Percentiles rank a stretch among this genome's conserved stretches.
These are phyloP conservation scores for Drosophila baimaii DNA, from an alignment of 1,140 invertebrate genomes.

Conservation along the genomic window DNA sequence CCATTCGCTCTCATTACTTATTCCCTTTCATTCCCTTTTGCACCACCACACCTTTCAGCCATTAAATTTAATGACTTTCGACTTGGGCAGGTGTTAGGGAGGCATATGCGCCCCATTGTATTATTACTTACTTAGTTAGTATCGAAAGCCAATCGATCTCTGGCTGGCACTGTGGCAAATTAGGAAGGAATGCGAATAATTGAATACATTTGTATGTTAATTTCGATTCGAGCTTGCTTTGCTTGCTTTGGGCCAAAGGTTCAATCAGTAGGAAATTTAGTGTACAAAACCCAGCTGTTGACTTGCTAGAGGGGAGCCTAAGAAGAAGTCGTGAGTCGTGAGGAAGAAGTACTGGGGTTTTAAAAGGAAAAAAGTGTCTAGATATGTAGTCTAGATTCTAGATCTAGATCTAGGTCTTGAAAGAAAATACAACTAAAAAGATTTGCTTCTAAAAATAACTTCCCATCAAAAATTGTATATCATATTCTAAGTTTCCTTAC, in stretches of 20 bases:
- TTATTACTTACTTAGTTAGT: slow-evolving; percentile 51
- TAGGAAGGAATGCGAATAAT: slow-evolving; percentile 46
- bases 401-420: not conserved
- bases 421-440: not conserved
- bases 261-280: slow-evolving; percentile 38
- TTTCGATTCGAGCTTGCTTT: slow-evolving; percentile 29
- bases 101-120: slow-evolving; percentile 8
- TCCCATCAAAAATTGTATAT: too few species aligned
- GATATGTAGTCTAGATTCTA: not conserved
- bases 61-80: slow-evolving; percentile 51
- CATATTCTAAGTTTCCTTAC: too few species aligned
- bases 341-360: not conserved
- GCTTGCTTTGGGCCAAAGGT: slow-evolving; percentile 39
- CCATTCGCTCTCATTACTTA: not conserved
- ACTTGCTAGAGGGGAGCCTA: not conserved
- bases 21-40: not conserved
- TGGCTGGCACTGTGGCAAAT: slow-evolving; percentile 28
- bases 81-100: slow-evolving; percentile 8
- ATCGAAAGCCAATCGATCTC: slow-evolving; percentile 46
- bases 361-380: not conserved
- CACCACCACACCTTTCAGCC: not conserved
- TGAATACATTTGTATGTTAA: slow-evolving; percentile 68
- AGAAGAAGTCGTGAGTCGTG: slow-evolving; percentile 5
- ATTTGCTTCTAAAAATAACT: too few species aligned
- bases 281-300: slow-evolving; percentile 19